Evolutionary conservation across 2,797 vertebrate genomes (phyloP).

Genomic region (Onychomys leucogaster): DNA sequence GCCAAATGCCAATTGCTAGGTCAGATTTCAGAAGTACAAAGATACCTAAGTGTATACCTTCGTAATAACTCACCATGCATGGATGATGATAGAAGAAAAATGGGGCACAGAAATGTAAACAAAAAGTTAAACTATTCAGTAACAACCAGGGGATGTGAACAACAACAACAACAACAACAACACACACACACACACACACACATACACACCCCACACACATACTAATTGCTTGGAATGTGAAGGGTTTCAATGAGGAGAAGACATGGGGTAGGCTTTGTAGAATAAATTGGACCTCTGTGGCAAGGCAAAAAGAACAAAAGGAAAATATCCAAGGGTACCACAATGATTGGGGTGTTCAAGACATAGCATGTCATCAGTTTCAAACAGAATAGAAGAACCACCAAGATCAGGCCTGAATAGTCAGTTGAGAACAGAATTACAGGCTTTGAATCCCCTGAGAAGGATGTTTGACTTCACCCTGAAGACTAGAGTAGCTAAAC

Average conservation of each 20-base stretch:
- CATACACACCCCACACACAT: background rate
- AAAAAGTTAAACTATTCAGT: background rate
- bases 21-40: constrained; percentile 50
- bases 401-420: background rate
- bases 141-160: background rate
- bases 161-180: background rate
- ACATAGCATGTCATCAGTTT: background rate
- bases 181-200: background rate
- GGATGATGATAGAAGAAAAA: background rate
- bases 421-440: background rate
- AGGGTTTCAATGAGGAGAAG: background rate
- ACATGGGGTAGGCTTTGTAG: background rate
- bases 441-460: background rate
- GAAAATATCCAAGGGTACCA: background rate
- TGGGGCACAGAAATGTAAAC: background rate
- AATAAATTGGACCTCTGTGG: background rate
- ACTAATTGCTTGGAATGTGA: background rate
- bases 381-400: background rate
- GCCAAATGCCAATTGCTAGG: background rate
- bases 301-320: background rate
- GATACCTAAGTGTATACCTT: background rate
- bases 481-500: background rate
- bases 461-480: constrained; percentile 22
- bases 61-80: background rate
- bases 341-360: background rate